Percentiles rank a stretch among this genome's conserved stretches.
phyloP scores from a whole-genome alignment of 2,888 invertebrate species.

The Stomorhina lunata region DNA sequence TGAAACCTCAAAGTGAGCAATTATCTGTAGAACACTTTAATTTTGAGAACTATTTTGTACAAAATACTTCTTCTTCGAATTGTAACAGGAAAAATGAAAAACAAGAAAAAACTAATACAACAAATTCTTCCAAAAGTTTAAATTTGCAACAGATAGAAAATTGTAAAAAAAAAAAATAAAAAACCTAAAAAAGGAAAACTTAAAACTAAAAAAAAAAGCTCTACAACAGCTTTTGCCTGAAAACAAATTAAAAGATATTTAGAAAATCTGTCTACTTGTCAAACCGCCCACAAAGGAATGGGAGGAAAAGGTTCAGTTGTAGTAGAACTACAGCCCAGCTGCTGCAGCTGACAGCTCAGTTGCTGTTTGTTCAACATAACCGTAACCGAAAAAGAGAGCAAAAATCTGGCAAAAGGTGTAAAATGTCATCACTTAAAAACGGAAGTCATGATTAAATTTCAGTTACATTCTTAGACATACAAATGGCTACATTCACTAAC shows the following conservation, averaged over 20 bases:
- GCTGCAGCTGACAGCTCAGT: neutral
- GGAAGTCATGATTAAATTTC: slow-evolving; percentile 58
- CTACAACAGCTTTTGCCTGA: neutral
- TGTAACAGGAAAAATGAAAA: neutral
- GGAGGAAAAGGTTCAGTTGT: neutral
- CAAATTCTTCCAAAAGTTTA: slow-evolving; percentile 45
- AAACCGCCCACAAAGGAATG: neutral
- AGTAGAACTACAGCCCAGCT: neutral
- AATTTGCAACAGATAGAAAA: slow-evolving; percentile 28
- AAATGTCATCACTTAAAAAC: slow-evolving; percentile 39
- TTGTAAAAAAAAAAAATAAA: neutral
- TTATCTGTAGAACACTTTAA: slow-evolving; percentile 39
- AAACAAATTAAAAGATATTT: slow-evolving; percentile 48
- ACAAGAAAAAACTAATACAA: slow-evolving; percentile 11
- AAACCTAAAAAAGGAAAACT: neutral
- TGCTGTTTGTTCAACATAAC: neutral
- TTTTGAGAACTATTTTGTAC: slow-evolving; percentile 22
- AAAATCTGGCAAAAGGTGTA: slow-evolving; percentile 14
- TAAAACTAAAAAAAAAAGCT: neutral
- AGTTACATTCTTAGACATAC: slow-evolving; percentile 7
- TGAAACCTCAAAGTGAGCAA: slow-evolving; percentile 57
- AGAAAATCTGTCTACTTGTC: slow-evolving; percentile 37
- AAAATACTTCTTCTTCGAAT: too few relatives aligned
- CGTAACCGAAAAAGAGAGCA: neutral
- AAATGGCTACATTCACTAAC: neutral